Conservation (phyloP, 2,113 vertebrate genomes). For the Callithrix jacchus region DNA sequence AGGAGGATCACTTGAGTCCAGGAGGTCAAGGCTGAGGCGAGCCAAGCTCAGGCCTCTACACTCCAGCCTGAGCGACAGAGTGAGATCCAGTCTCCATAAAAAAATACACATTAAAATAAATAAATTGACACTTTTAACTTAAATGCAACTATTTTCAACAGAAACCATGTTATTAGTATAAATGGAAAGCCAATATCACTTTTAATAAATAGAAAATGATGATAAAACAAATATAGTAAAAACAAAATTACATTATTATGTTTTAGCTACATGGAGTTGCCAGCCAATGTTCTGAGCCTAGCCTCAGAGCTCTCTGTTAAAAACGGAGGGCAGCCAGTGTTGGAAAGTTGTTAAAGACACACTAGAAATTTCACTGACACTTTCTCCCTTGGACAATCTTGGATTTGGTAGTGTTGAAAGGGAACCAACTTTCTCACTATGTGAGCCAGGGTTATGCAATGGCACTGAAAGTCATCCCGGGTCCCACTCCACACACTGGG, state of each 20-base stretch:
- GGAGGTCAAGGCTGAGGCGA: no score
- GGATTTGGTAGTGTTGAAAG: not conserved
- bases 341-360: not conserved
- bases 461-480: not conserved
- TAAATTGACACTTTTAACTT: slow-evolving; percentile 16
- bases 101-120: not conserved
- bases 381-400: not conserved
- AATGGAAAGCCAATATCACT: not conserved
- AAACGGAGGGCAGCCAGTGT: not conserved
- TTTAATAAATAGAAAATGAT: slow-evolving; percentile 39
- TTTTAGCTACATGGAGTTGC: not conserved
- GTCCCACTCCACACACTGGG: not conserved
- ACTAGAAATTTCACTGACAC: not conserved
- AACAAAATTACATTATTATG: not conserved
- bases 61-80: no score
- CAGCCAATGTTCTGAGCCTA: not conserved
- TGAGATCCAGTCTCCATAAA: no score
- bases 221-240: not conserved
- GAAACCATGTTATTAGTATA: slow-evolving; percentile 44
- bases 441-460: not conserved
- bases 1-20: no score
- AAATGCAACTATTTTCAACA: slow-evolving; percentile 41
- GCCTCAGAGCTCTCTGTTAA: not conserved
- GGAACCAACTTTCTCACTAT: not conserved
- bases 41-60: no score